Evolutionary conservation across 2,888 invertebrate species (phyloP), one percentile per base, ranked within the genome.

Genomic region (Podotricha telesiphe): DNA sequence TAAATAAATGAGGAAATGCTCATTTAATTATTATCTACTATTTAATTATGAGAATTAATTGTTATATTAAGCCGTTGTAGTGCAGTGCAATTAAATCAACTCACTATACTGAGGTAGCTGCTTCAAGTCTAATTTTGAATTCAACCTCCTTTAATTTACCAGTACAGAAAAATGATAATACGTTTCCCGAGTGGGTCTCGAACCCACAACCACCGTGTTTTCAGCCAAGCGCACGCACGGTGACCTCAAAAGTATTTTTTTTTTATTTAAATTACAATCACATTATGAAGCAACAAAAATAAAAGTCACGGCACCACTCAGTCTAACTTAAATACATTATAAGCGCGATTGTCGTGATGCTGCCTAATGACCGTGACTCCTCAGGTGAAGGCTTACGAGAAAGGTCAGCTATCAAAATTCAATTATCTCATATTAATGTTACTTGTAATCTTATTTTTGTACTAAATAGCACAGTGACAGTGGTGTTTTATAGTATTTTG

Each of bases 311-410:
- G 61, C 61, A 47, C 45, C 45, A 13, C 15, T 19, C 34, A 11
- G 48, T 62, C 48, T 37, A 19, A 37, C 34, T 37, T n/a, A 28
- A 13, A 19, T 34, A 8, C 62, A 19, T 37, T 34, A 56, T 17
- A 56, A 19, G 17, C 17, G 34, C 19, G 11, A 37, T 37, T 64
- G 64, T 64, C 53, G 71, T 62, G 40, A 65, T 55, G 53, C 55
- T 70, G 72, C 67, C 66, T 69, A 50, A 72, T 47, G 65, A 45
- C 69, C 67, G 50, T 72, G 72, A 72, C 69, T 67, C 62, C 67
- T 65, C 65, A 58, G 69, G 69, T 64, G 67, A 69, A 63, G 68
- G 68, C 48, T 45, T 47, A 20, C 19, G 28, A 55, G 53, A 72
- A 71, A 72, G 67, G 71, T 69, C 61, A 69, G 20, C 53, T 20